Percentiles rank a stretch among this genome's conserved stretches.
Conservation (phyloP, 2,113 vertebrate species). For the Piprites chloris region DNA sequence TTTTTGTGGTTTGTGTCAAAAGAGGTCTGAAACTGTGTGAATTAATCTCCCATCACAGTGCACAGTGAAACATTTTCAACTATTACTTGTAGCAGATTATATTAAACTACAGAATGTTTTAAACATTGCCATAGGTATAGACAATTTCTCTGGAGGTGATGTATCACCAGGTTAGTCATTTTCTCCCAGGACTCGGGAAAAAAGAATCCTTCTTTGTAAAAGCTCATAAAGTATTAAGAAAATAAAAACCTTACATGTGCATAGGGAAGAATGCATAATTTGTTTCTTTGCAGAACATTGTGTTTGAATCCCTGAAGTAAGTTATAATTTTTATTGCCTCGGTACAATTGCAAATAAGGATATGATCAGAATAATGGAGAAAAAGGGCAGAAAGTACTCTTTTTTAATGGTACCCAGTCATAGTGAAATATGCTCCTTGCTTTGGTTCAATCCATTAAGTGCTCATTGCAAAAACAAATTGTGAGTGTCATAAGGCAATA, state of each 20-base stretch:
- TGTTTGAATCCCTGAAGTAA: not conserved
- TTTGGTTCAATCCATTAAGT: not conserved
- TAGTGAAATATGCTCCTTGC: not conserved
- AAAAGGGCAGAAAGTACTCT: not conserved
- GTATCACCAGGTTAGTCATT: not conserved
- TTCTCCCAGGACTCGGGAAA: not conserved
- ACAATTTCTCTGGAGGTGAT: not conserved
- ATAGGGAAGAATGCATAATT: not conserved
- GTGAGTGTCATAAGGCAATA: not conserved
- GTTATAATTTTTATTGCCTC: not conserved
- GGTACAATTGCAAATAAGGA: not conserved
- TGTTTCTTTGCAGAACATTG: not conserved
- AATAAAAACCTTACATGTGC: not conserved
- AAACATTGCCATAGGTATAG: not conserved
- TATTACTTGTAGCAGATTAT: not conserved
- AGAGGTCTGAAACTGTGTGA: not conserved
- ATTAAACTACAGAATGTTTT: not conserved
- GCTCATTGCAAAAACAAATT: not conserved
- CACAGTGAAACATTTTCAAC: not conserved
- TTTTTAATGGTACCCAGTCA: not conserved
- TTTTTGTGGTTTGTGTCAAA: not conserved
- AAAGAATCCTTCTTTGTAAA: not conserved
- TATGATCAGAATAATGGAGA: not conserved
- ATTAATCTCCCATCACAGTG: not conserved
- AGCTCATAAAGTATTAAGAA: not conserved